phyloP scores from a whole-genome alignment of 2,113 vertebrate species.

The Chamaetylas fuelleborni region DNA sequence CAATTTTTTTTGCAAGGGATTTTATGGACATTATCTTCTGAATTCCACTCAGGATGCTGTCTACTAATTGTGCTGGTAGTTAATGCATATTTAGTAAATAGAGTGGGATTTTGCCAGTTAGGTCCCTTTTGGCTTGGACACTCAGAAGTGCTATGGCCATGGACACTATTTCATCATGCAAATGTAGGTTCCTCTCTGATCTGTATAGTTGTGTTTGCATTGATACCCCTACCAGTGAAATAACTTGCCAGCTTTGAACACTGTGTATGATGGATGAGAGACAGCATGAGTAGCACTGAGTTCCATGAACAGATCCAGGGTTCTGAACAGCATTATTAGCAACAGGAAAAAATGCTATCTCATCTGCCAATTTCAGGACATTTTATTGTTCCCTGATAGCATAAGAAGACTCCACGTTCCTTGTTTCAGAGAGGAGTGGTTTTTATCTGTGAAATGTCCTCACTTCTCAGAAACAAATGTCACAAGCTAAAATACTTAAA shows the following conservation, averaged over 20 bases:
- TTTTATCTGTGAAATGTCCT: neutral
- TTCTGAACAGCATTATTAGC: neutral
- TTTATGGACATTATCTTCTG: neutral
- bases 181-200: neutral
- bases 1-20: neutral
- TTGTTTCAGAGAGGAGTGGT: neutral
- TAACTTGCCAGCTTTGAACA: neutral
- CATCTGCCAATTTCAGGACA: neutral
- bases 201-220: neutral
- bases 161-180: neutral
- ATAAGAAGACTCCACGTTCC: neutral
- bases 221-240: neutral
- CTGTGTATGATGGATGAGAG: accelerated
- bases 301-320: neutral
- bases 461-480: neutral
- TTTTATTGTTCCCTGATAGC: neutral
- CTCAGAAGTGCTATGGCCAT: neutral
- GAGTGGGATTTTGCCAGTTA: neutral
- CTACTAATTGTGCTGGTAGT: neutral
- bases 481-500: neutral
- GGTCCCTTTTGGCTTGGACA: neutral
- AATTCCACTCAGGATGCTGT: neutral
- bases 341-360: neutral
- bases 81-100: neutral
- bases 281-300: neutral